Evolutionary conservation across 2,113 vertebrate genomes (phyloP).

Genomic region (Rhea americana): DNA sequence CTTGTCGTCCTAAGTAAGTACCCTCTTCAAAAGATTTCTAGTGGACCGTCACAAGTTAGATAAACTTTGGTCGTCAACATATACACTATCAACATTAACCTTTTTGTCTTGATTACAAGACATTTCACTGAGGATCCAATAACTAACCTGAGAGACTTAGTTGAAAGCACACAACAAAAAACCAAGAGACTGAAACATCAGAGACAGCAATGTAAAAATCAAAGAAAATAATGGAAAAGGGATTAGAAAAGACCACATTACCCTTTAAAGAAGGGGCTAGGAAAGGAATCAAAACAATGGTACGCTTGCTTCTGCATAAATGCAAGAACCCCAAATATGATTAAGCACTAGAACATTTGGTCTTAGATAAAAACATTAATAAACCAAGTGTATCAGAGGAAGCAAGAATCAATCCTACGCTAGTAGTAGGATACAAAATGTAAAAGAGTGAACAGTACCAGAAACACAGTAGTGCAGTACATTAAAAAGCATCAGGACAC

Average conservation of each 20-base stretch:
- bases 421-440: too few species aligned
- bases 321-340: background rate
- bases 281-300: background rate
- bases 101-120: background rate
- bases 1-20: constrained; percentile 24
- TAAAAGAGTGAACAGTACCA: too few species aligned
- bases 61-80: constrained; percentile 12
- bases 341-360: background rate
- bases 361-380: background rate
- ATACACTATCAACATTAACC: background rate
- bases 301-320: background rate
- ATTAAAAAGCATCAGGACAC: too few species aligned
- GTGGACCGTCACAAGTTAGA: background rate
- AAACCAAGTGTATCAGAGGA: background rate
- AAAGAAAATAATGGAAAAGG: background rate
- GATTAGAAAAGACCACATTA: background rate
- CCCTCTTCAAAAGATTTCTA: background rate
- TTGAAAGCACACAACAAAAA: background rate
- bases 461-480: too few species aligned
- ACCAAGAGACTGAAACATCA: background rate
- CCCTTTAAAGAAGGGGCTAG: background rate
- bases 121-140: background rate
- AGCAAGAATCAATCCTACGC: too few species aligned
- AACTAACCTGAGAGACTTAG: background rate
- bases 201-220: too few species aligned